Percentiles rank a stretch among this genome's conserved stretches.
Conservation (phyloP, 2,888 invertebrate genomes). For the Ophraella communa region DNA sequence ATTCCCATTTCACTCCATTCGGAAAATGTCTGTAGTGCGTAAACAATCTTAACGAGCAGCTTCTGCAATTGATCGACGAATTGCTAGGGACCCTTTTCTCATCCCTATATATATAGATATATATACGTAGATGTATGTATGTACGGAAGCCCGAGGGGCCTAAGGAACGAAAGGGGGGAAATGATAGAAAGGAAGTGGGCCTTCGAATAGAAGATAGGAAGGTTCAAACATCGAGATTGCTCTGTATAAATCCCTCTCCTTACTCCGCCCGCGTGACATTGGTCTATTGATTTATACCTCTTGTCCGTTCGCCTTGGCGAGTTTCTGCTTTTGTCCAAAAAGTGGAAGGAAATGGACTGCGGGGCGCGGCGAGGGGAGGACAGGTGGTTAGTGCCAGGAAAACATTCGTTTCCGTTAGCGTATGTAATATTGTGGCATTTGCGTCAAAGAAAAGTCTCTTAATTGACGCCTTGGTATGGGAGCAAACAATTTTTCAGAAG, state of each 20-base stretch:
- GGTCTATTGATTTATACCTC: constrained; percentile 57
- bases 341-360: constrained; percentile 24
- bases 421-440: no score
- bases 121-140: no score
- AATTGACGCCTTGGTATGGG: no score
- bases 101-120: constrained; percentile 47
- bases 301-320: constrained; percentile 49
- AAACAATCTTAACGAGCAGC: constrained; percentile 57
- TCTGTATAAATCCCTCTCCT: constrained; percentile 43
- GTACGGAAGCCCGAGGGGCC: constrained; percentile 38
- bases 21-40: constrained; percentile 50
- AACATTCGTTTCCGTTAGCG: constrained; percentile 10
- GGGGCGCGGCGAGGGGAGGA: constrained; percentile 7
- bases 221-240: constrained; percentile 56
- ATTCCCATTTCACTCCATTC: constrained; percentile 43
- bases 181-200: constrained; percentile 25
- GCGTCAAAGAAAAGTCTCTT: no score
- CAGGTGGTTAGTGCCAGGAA: constrained; percentile 19
- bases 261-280: constrained; percentile 47
- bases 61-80: constrained; percentile 60
- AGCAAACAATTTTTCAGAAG: no score
- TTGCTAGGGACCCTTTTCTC: constrained; percentile 56
- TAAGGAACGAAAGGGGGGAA: constrained; percentile 19
- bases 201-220: constrained; percentile 40
- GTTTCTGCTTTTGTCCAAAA: constrained; percentile 47